Evolutionary conservation across 2,888 invertebrate species (phyloP).

Genomic region (Steinernema hermaphroditum): DNA sequence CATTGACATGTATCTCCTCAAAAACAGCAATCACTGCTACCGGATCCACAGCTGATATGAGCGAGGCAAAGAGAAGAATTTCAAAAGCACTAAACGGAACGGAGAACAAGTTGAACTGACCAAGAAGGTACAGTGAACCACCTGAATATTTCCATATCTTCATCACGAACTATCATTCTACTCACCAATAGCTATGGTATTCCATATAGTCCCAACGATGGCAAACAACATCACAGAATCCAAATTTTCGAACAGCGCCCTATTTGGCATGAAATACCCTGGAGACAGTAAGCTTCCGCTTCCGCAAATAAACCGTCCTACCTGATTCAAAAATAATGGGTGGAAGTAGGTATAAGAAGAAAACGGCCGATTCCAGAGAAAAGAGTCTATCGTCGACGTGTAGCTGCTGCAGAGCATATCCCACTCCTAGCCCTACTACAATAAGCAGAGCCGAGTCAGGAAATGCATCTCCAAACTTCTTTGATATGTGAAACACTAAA

Average conservation of each 20-base stretch:
- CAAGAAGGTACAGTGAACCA: slow-evolving; percentile 45
- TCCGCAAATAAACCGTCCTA: background rate
- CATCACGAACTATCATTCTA: background rate
- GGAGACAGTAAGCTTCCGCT: background rate
- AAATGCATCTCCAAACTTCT: slow-evolving; percentile 70
- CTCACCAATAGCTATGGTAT: slow-evolving; percentile 74
- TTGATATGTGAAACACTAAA: slow-evolving; percentile 29
- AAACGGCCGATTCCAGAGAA: slow-evolving; percentile 75
- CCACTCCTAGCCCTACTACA: slow-evolving; percentile 88
- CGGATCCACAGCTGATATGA: slow-evolving; percentile 55
- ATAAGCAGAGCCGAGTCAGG: slow-evolving; percentile 95
- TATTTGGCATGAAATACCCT: slow-evolving; percentile 98
- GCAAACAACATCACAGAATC: slow-evolving; percentile 93
- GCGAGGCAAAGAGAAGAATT: slow-evolving; percentile 44
- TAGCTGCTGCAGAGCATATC: slow-evolving; percentile 66
- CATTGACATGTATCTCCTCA: slow-evolving; percentile 41
- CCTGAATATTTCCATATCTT: slow-evolving; percentile 38
- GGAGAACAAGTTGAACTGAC: slow-evolving; percentile 44
- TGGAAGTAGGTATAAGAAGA: slow-evolving; percentile 94
- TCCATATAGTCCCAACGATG: slow-evolving; percentile 87
- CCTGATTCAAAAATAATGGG: slow-evolving; percentile 92
- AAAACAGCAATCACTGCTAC: slow-evolving; percentile 53
- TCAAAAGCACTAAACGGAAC: slow-evolving; percentile 49
- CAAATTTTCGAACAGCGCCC: slow-evolving; percentile 93
- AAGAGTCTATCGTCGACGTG: slow-evolving; percentile 34